Evolutionary conservation across 2,113 vertebrate species (phyloP).

Genomic region (Scomber colias): DNA sequence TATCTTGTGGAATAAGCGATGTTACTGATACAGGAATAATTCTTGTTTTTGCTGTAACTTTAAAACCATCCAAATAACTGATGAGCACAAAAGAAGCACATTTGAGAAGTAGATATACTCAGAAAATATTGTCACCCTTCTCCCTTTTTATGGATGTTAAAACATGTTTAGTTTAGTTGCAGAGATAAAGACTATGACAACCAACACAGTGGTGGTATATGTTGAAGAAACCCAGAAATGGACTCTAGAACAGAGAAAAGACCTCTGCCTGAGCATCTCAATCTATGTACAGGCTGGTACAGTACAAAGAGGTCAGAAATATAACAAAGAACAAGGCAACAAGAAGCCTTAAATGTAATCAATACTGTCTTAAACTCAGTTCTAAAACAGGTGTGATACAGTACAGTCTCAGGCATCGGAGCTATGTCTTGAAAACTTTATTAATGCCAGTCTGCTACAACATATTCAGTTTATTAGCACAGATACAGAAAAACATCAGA

Average conservation of each 20-base stretch:
- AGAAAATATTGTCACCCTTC: constrained; percentile 22
- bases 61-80: constrained; percentile 32
- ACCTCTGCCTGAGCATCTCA: too few species aligned
- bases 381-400: too few species aligned
- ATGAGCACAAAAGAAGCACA: not conserved
- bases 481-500: constrained; percentile 9
- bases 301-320: too few species aligned
- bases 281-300: too few species aligned
- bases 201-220: not conserved
- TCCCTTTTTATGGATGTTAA: constrained; percentile 17
- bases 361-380: too few species aligned
- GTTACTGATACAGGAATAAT: constrained; percentile 5
- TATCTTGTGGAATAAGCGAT: constrained; percentile 44
- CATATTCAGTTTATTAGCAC: constrained; percentile 8
- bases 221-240: not conserved
- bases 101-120: constrained; percentile 7
- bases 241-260: too few species aligned
- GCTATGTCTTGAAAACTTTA: too few species aligned
- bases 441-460: not conserved
- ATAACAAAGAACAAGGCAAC: too few species aligned
- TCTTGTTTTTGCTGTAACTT: constrained; percentile 39
- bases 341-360: too few species aligned
- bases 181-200: not conserved
- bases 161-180: constrained; percentile 9
- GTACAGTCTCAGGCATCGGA: too few species aligned